A percentile compares a stretch with the other conserved stretches of the same genome.
Evolutionary conservation across 2,113 vertebrate genomes (phyloP).

Genomic region (Nestor notabilis): DNA sequence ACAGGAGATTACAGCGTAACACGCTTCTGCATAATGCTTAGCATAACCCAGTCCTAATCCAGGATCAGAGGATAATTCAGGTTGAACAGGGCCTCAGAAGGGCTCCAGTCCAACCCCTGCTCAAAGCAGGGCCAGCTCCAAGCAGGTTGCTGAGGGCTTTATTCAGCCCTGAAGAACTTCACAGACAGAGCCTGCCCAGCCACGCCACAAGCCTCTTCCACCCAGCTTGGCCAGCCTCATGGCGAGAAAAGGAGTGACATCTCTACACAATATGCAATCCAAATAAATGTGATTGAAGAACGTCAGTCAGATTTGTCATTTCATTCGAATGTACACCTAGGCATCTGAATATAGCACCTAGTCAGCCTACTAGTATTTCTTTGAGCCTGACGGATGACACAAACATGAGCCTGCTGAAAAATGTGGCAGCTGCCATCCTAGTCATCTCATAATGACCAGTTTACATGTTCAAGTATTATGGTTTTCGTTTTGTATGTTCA

Average conservation of each 20-base stretch:
- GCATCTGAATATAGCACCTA: neutral
- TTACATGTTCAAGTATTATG: rapidly evolving
- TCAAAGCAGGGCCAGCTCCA: neutral
- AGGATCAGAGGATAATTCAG: neutral
- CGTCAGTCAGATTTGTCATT: neutral
- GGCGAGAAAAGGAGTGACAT: neutral
- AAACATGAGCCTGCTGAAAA: neutral
- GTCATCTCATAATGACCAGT: neutral
- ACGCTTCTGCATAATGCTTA: neutral
- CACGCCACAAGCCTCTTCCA: neutral
- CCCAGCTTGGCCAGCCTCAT: rapidly evolving
- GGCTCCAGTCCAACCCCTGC: neutral
- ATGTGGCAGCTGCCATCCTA: neutral
- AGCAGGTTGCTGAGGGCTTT: neutral
- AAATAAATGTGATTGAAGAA: neutral
- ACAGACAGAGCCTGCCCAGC: neutral
- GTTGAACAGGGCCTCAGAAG: neutral
- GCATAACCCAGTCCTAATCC: neutral
- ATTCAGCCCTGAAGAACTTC: neutral
- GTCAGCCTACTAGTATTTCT: neutral
- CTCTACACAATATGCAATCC: neutral
- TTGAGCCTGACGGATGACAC: neutral
- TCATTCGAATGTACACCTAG: neutral
- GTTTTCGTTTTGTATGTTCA: neutral
- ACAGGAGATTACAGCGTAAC: neutral